Evolutionary conservation across 2,888 invertebrate species (phyloP).

Genomic region (Polylopha cassiicola): DNA sequence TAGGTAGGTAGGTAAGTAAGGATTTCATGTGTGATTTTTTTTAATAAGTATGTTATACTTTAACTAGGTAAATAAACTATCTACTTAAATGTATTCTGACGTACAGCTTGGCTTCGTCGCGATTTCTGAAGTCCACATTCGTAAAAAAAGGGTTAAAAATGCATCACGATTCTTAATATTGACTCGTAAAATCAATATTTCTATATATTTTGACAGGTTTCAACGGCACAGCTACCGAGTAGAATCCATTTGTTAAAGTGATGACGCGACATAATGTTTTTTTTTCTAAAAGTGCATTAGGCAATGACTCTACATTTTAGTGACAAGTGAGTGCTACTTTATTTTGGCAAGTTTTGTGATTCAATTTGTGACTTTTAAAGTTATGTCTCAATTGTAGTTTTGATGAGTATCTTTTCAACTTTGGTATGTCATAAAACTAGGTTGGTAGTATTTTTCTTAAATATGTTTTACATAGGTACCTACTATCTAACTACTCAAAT

Average conservation of each 20-base stretch:
- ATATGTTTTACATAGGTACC: no score
- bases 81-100: no score
- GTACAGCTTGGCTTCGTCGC: neutral
- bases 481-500: no score
- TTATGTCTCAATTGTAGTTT: no score
- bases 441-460: no score
- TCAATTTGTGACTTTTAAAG: no score
- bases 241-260: conserved; percentile 31
- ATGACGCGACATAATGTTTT: conserved; percentile 30
- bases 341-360: conserved; percentile 21
- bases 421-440: no score
- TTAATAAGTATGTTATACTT: no score
- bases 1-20: no score
- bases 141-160: conserved; percentile 6
- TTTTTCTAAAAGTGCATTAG: conserved; percentile 30
- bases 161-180: conserved; percentile 11
- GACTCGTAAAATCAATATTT: conserved; percentile 19
- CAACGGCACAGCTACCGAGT: conserved; percentile 27
- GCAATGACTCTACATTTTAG: conserved; percentile 25
- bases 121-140: neutral
- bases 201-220: conserved; percentile 33
- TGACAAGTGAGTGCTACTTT: conserved; percentile 22
- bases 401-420: no score
- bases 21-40: no score
- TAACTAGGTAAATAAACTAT: no score